Evolutionary conservation across 2,888 invertebrate genomes (phyloP).

Genomic region (Apamea crenata): DNA sequence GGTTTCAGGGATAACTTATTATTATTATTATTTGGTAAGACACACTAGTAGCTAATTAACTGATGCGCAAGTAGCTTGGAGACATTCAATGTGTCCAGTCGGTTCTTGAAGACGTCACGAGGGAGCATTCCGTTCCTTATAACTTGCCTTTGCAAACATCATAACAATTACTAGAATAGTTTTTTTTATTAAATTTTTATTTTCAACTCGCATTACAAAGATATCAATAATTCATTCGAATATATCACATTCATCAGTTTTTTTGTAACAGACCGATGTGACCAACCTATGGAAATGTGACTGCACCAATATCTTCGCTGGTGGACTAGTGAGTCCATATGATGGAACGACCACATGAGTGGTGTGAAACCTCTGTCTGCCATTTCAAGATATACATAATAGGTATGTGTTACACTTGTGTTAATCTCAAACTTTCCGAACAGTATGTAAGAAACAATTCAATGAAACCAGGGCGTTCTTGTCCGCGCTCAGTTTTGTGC

Average conservation of each 20-base stretch:
- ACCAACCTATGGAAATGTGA: not conserved
- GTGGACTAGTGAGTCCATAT: not conserved
- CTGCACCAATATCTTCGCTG: not conserved
- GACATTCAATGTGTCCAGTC: no score
- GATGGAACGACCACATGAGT: not conserved
- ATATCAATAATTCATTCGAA: not conserved
- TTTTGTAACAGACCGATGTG: not conserved
- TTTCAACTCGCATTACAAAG: not conserved
- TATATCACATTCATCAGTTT: not conserved
- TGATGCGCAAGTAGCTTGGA: no score
- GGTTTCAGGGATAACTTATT: not conserved
- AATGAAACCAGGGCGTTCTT: conserved; percentile 68
- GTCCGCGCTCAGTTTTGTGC: conserved; percentile 65
- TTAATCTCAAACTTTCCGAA: not conserved
- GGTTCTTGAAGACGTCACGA: no score
- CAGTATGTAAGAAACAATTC: conserved; percentile 63
- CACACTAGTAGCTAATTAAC: no score
- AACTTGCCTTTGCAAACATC: not conserved
- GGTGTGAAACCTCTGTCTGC: not conserved
- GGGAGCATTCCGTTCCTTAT: not conserved
- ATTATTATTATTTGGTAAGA: no score
- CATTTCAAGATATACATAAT: not conserved
- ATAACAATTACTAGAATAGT: not conserved
- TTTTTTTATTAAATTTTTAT: not conserved
- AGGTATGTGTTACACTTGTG: not conserved